Conservation (phyloP, 2,113 vertebrate species). For the Catharus fuscescens region DNA sequence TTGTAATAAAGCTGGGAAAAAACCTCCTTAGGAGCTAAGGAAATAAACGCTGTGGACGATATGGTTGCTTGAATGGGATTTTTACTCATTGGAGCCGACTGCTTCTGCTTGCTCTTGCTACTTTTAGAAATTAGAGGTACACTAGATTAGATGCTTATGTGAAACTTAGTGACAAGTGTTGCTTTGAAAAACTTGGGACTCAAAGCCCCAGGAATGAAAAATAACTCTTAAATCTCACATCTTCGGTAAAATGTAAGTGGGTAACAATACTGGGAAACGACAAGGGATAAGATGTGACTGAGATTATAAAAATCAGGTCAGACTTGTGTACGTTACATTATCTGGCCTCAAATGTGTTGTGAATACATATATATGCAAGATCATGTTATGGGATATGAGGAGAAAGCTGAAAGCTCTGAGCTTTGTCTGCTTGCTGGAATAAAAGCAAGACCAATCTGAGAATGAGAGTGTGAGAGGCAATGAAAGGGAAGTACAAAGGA, state of each 20-base stretch:
- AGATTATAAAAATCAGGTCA: neutral
- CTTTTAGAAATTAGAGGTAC: neutral
- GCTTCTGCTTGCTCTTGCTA: neutral
- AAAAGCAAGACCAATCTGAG: neutral
- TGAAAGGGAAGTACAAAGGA: neutral
- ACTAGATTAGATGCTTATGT: neutral
- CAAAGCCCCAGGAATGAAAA: neutral
- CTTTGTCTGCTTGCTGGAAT: neutral
- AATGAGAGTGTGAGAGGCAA: neutral
- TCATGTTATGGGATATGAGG: neutral
- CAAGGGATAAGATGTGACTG: neutral
- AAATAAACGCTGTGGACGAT: neutral
- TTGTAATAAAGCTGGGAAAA: neutral
- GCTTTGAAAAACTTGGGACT: neutral
- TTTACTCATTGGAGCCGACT: neutral
- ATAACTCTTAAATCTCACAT: neutral
- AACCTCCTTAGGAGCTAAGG: neutral
- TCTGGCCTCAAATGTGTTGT: neutral
- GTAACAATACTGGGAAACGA: neutral
- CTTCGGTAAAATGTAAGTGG: neutral
- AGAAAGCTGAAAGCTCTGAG: neutral
- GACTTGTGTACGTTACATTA: neutral
- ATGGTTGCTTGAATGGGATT: neutral
- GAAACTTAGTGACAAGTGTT: neutral
- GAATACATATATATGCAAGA: neutral